These are phyloP conservation scores for Chelonia mydas DNA, from an alignment of 2,797 vertebrate genomes.

Conservation along the genomic window DNA sequence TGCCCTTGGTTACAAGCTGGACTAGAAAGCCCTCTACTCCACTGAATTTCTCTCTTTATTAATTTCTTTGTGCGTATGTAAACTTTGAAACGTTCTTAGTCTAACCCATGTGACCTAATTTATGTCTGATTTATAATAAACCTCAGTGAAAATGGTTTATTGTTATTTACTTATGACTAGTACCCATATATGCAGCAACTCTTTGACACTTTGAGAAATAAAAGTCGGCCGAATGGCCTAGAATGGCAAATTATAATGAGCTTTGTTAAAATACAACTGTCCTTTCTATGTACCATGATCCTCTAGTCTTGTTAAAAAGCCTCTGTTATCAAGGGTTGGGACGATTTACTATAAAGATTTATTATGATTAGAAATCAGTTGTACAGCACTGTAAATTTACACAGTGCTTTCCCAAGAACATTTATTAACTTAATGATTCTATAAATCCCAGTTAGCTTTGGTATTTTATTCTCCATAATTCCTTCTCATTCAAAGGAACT, in stretches of 20 bases:
- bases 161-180: constrained; percentile 41
- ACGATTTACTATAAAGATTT: constrained; percentile 76
- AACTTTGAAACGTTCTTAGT: constrained; percentile 21
- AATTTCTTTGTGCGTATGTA: background rate
- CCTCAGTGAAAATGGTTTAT: background rate
- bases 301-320: constrained; percentile 68
- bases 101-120: constrained; percentile 37
- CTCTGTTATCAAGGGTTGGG: constrained; percentile 60
- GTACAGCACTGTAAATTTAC: constrained; percentile 77
- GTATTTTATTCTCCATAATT: constrained; percentile 63
- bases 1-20: background rate
- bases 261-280: constrained; percentile 74
- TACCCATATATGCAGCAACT: constrained; percentile 32
- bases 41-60: background rate
- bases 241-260: constrained; percentile 53
- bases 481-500: constrained; percentile 60
- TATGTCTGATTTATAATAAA: background rate
- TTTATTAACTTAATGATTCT: constrained; percentile 75
- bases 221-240: constrained; percentile 59
- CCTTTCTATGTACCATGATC: constrained; percentile 58
- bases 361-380: constrained; percentile 78
- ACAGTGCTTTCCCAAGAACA: constrained; percentile 71
- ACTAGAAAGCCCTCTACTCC: constrained; percentile 7
- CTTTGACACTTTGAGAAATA: constrained; percentile 45
- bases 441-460: constrained; percentile 75